phyloP scores from a whole-genome alignment of 2,797 vertebrate species.

The Neostethus bicornis region DNA sequence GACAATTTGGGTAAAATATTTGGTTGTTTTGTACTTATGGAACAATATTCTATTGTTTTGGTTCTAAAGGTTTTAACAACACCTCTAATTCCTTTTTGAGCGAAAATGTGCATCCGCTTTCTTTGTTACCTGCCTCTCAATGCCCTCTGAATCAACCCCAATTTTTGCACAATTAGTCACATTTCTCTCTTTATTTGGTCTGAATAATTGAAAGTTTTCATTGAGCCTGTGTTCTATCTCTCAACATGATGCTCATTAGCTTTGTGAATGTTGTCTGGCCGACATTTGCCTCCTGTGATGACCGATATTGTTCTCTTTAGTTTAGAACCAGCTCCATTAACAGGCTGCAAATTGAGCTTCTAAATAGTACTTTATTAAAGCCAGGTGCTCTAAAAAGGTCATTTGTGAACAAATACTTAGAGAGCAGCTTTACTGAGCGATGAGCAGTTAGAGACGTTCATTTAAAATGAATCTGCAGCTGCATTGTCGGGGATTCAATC shows the following conservation, averaged over 20 bases:
- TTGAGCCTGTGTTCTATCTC: not conserved
- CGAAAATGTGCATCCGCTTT: too few species aligned
- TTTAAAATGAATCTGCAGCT: not conserved
- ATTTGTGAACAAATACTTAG: constrained; percentile 24
- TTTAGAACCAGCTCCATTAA: constrained; percentile 23
- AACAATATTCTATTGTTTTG: too few species aligned
- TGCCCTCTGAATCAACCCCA: not conserved
- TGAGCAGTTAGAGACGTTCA: constrained; percentile 1
- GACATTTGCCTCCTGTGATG: constrained; percentile 24
- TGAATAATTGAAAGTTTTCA: not conserved
- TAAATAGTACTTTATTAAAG: constrained; percentile 42
- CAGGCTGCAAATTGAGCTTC: constrained; percentile 19
- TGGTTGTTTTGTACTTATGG: too few species aligned
- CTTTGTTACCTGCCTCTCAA: not conserved
- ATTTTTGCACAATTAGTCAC: not conserved
- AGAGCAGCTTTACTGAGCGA: constrained; percentile 22
- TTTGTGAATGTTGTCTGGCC: constrained; percentile 2
- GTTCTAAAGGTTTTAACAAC: too few species aligned
- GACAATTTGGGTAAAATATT: too few species aligned
- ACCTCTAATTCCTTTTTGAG: too few species aligned
- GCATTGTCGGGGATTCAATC: not conserved
- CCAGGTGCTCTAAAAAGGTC: constrained; percentile 39
- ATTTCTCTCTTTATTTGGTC: not conserved
- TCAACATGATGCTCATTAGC: not conserved
- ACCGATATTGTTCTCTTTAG: constrained; percentile 24